Evolutionary conservation across 2,888 invertebrate genomes (phyloP).

Genomic region (Drosophila sordidapex): DNA sequence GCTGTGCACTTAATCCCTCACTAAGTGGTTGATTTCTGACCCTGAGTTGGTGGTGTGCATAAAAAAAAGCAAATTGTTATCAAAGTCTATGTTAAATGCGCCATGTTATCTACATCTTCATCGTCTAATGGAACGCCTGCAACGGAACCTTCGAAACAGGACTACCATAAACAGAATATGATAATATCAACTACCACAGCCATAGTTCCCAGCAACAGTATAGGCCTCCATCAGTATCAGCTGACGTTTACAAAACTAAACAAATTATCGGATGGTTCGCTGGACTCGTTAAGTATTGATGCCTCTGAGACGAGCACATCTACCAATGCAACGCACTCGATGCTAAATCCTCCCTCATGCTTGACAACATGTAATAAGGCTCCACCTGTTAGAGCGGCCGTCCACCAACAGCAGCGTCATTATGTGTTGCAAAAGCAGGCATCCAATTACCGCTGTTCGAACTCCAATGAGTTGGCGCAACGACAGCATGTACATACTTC

Average conservation of each 20-base stretch:
- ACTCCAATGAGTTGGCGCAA: slow-evolving; percentile 26
- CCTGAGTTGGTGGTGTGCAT: neutral
- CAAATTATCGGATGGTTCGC: slow-evolving; percentile 21
- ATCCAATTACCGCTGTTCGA: slow-evolving; percentile 13
- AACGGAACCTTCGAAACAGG: slow-evolving; percentile 1
- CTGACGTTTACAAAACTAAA: slow-evolving; percentile 10
- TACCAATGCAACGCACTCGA: slow-evolving; percentile 2
- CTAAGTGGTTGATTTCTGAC: slow-evolving; percentile 2
- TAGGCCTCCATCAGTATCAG: neutral
- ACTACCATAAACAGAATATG: slow-evolving; percentile 17
- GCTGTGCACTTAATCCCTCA: neutral
- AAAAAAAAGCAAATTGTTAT: slow-evolving; percentile 1
- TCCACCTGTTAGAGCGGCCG: slow-evolving; percentile 53
- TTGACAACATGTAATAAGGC: slow-evolving; percentile 47
- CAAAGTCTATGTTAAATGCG: slow-evolving; percentile 2
- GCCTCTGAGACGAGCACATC: slow-evolving; percentile 16
- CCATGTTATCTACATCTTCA: slow-evolving; percentile 1
- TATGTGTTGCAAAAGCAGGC: slow-evolving; percentile 41
- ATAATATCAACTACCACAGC: slow-evolving; percentile 11
- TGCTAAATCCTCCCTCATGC: slow-evolving; percentile 28
- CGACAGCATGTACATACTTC: slow-evolving; percentile 33
- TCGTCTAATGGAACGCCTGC: neutral
- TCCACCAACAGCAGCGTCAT: slow-evolving; percentile 53
- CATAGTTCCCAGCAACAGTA: slow-evolving; percentile 12
- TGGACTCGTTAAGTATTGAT: slow-evolving; percentile 11